Conservation (phyloP, 1,140 invertebrate species). For the Argopecten irradians region DNA sequence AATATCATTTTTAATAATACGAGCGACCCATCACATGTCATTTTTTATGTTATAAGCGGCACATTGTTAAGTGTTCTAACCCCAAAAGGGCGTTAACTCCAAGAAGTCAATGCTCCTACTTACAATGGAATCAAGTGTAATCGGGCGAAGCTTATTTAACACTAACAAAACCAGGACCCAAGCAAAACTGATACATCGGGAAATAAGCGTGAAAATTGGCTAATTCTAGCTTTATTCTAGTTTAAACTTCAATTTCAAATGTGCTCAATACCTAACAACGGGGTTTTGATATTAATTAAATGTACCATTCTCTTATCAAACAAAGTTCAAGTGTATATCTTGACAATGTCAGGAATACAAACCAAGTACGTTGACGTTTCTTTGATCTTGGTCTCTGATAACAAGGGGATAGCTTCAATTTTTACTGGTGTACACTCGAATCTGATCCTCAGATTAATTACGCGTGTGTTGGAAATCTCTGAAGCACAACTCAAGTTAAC, state of each 20-base stretch:
- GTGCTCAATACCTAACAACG: neutral
- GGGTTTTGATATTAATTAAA: constrained; percentile 16
- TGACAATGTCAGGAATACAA: neutral
- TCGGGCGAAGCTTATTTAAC: constrained; percentile 5
- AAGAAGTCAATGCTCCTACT: neutral
- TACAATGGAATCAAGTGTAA: neutral
- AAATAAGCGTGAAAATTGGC: neutral
- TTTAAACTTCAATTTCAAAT: constrained; percentile 10
- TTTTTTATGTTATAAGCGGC: neutral
- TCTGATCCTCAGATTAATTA: neutral
- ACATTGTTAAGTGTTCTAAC: neutral
- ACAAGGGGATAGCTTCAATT: constrained; percentile 6
- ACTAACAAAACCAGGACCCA: neutral
- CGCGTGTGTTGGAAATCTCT: neutral
- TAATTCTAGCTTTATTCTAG: neutral
- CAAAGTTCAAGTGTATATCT: constrained; percentile 22
- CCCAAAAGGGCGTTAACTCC: neutral
- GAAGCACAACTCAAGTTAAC: neutral
- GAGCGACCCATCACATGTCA: neutral
- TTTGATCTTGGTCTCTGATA: neutral
- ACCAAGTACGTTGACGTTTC: neutral
- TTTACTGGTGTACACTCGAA: neutral
- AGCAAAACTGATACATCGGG: neutral
- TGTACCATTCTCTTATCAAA: constrained; percentile 11
- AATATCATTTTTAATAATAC: neutral